Base-by-base conservation (phyloP, 2,888 invertebrate genomes). In the Leptothorax acervorum region DNA sequence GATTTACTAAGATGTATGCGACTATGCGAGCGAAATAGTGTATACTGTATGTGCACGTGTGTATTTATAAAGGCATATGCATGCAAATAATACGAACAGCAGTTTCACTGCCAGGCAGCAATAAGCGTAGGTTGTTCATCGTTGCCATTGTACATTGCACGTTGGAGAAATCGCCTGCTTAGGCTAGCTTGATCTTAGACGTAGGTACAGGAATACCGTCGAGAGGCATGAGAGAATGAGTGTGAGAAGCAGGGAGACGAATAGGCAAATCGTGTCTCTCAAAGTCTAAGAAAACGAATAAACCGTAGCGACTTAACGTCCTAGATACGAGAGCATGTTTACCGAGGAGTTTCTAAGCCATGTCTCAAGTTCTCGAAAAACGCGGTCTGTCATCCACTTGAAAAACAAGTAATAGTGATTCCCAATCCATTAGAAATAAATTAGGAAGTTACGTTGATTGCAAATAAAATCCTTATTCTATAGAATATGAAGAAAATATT, bases 101-200 rank as follows among this genome's bases (percentile, higher is more conserved):
- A 60, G 88, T 90, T 92, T 89, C 87, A 89, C 89, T 89, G 89
- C 76, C 90, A 89, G 86, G 82, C 88, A 84, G 89, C 85, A 90
- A 88, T 88, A 85, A 79, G 86, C 86, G 89, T 89, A 88, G 88
- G 86, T 78, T 84, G 87, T 82, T 66, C 76, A 81, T 85, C 82
- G 76, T 87, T 88, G 86, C 86, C 83, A 89, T 91, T 91, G 90
- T 85, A 89, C 86, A 85, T 89, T 86, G 78, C 86, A 84, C 65
- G 23, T 76, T 53, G 60, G 79, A 82, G 88, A 84, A 89, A 89
- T 86, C 66, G 75, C 74, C 81, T 65, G 85, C 68, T 74, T 75
- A 63, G 86, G 76, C 83, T 81, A 75, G 76, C 90, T 83, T 70
- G 79, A 81, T 74, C 85, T 89, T 89, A 87, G 85, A 85, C 76